Evolutionary conservation across 2,113 vertebrate species (phyloP), one percentile per base, ranked within the genome.

Genomic region (Bos javanicus): DNA sequence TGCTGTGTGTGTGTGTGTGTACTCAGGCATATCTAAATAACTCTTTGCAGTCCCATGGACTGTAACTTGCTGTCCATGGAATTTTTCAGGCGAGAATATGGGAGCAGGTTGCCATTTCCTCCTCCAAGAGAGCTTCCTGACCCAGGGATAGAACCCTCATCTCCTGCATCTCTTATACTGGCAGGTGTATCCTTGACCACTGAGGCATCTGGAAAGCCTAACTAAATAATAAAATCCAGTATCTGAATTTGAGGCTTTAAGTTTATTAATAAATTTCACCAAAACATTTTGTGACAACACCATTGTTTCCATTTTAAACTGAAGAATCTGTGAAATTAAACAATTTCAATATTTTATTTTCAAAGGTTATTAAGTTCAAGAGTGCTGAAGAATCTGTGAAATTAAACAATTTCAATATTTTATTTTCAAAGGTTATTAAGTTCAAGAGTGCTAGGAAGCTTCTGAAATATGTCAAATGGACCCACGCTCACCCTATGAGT

Each of bases 371-470:
- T 93, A 88, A 93, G 5, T 39, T 88, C 56, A 36, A 90, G 39
- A 89, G 5, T 46, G 2, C 16, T 39, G 96, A 78, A 12, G 39
- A 57, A 96, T 59, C 12, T 39, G 3, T 54, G n/a, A 95, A 87
- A 88, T 67, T 67, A 62, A 83, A 59, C 48, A 30, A 48, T 56
- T 57, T 76, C 33, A 67, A 52, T 30, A 81, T 88, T 83, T 92
- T 96, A 84, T 87, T 92, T 90, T 54, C 57, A 90, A 94, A 54
- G 76, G 28, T 83, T 95, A 67, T 48, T 93, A 88, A 93, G 5
- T 39, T 88, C 56, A 36, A 90, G 39, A 89, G 5, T 91, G 10
- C 19, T 26, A 91, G 10, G 2, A 50, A 90, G 6, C 2, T 52
- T 43, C 21, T 93, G 43, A 87, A 95, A 36, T 62, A 78, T 2